Percentiles rank a stretch among this genome's conserved stretches.
These are phyloP conservation scores for Drosophila sproati DNA, from an alignment of 1,140 invertebrate genomes.

Conservation along the genomic window DNA sequence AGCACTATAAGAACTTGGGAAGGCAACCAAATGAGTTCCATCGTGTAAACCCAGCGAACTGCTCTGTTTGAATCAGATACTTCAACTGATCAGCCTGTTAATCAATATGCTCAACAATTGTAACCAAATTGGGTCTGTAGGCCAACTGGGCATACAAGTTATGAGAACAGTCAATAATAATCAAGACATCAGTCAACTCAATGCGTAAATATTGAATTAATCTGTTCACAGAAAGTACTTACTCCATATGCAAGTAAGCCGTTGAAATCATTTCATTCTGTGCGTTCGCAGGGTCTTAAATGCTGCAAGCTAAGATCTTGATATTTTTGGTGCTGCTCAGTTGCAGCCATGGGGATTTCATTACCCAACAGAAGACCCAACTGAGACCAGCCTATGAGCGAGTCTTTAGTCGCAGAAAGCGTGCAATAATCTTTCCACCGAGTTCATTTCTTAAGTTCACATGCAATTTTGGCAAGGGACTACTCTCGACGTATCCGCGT, in stretches of 20 bases:
- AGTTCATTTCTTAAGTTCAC: constrained; percentile 73
- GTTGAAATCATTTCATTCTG: constrained; percentile 16
- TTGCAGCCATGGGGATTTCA: not conserved
- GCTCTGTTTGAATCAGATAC: constrained; percentile 16
- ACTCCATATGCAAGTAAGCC: constrained; percentile 9
- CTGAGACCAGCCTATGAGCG: constrained; percentile 35
- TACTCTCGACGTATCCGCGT: constrained; percentile 62
- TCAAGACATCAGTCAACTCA: constrained; percentile 61
- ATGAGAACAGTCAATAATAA: constrained; percentile 49
- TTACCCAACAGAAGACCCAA: constrained; percentile 6
- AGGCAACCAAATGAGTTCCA: constrained; percentile 21
- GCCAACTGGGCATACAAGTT: constrained; percentile 16
- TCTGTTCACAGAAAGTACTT: constrained; percentile 41
- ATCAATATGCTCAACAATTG: constrained; percentile 22
- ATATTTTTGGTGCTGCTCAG: constrained; percentile 32
- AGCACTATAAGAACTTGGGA: constrained; percentile 14
- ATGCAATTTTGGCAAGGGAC: constrained; percentile 48
- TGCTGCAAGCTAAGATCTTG: constrained; percentile 50
- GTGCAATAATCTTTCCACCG: constrained; percentile 69
- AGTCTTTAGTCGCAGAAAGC: constrained; percentile 57
- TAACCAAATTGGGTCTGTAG: constrained; percentile 43
- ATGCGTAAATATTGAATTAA: constrained; percentile 63
- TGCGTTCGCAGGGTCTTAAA: constrained; percentile 37
- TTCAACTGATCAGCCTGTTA: constrained; percentile 39
- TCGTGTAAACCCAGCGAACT: constrained; percentile 20